Evolutionary conservation across 2,888 invertebrate species (phyloP).

Genomic region (Endotricha flammealis): DNA sequence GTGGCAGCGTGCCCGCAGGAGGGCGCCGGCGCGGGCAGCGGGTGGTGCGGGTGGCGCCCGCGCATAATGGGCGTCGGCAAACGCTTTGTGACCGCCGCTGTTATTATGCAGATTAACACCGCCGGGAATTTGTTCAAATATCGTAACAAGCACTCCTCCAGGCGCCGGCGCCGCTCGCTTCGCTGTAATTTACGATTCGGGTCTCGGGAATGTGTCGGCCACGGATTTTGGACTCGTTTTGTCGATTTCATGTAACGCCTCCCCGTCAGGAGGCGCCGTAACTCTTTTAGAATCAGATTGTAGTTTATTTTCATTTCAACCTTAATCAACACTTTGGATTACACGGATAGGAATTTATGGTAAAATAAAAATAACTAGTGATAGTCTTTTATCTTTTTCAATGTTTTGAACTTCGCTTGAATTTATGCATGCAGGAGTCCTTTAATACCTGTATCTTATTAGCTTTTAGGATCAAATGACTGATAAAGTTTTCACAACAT

Average conservation of each 20-base stretch:
- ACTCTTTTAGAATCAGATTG: slow-evolving; percentile 36
- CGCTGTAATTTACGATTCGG: slow-evolving; percentile 68
- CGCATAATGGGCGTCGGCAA: slow-evolving; percentile 71
- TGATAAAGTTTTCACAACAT: slow-evolving; percentile 14
- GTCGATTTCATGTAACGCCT: slow-evolving; percentile 53
- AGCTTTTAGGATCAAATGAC: neutral
- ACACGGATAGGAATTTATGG: slow-evolving; percentile 21
- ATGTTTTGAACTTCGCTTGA: neutral
- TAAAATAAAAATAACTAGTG: slow-evolving; percentile 14
- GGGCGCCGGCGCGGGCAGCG: slow-evolving; percentile 44
- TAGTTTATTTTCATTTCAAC: slow-evolving; percentile 23
- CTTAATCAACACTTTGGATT: slow-evolving; percentile 14
- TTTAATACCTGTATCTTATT: neutral
- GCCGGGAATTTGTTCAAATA: slow-evolving; percentile 78
- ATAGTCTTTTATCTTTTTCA: neutral
- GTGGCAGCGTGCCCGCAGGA: slow-evolving; percentile 23
- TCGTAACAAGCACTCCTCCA: slow-evolving; percentile 75
- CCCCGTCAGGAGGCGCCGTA: slow-evolving; percentile 37
- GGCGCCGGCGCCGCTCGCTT: slow-evolving; percentile 70
- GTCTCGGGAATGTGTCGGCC: slow-evolving; percentile 67
- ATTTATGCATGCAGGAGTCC: neutral
- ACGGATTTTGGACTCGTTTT: slow-evolving; percentile 45
- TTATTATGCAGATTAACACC: slow-evolving; percentile 79
- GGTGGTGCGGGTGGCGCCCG: slow-evolving; percentile 76
- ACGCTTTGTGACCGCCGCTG: slow-evolving; percentile 72